Evolutionary conservation across 2,113 vertebrate genomes (phyloP), one percentile per base, ranked within the genome.

Genomic region (Pogona vitticeps): DNA sequence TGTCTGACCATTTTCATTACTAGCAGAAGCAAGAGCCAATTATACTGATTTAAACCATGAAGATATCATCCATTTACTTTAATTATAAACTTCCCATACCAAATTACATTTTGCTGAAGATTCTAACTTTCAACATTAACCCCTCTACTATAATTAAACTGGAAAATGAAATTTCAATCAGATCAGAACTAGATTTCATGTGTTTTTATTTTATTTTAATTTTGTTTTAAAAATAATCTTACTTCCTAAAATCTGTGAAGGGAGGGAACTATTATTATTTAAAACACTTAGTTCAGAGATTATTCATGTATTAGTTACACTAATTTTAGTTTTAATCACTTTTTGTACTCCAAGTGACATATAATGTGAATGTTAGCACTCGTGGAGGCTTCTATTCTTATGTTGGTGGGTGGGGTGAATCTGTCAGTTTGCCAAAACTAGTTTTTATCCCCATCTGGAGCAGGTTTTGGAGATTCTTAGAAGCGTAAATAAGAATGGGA

Each of bases 61-160:
- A 91, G 88, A 80, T 65, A 79, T 52, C 42, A 76, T 79, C n/a
- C 2, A 21, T 61, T 59, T 88, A 78, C 88, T 78, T 88, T 91
- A 90, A 89, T 90, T 87, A 91, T 42, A 82, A 89, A 91, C 93
- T 84, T 80, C 7, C n/a, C 63, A 68, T 76, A 86, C 81, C 76
- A 92, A 89, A 91, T 83, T 91, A 68, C 46, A 65, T 1, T 68
- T 68, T 31, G 76, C 6, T 56, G 36, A 12, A 46, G 59, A 88
- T 89, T 88, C 88, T 91, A 85, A 38, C 79, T 90, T 87, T 91
- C 92, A 89, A 81, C 18, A 93, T 93, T 93, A 93, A 85, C 72
- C 28, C 68, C 70, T 33, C 0, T 89, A 70, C 87, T 91, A 80
- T 72, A 84, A 91, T 93, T 88, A 88, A 86, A 20, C 2, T 86